Base-by-base conservation (phyloP, 1,140 invertebrate genomes). In the Xylocopa sonorina region DNA sequence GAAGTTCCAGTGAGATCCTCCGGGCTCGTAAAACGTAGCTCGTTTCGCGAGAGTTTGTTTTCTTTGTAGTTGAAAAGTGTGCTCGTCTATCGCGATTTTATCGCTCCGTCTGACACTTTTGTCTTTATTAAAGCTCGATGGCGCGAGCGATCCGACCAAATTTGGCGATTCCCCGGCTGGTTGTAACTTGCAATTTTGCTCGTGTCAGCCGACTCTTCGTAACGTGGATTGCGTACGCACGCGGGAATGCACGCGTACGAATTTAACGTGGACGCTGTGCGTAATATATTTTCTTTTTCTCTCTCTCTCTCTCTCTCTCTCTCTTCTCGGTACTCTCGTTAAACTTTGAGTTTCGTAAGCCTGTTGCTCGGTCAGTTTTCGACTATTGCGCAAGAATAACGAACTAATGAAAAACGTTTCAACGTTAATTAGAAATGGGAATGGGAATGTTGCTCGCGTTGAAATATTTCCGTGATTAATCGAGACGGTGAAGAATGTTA, bases 61-160 rank as follows among this genome's bases (percentile, higher is more conserved):
- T 24, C n/a, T 79, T 72, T 50, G 4, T 64, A 29, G 24, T 21
- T 41, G 41, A 16, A 79, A 55, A 79, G 50, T 12, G 41, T 21
- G 24, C 18, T 55, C 38, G 16, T 3, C 41, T 29, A 41, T 16
- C 32, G 32, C 34, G 71, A 74, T 74, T 12, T 58, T 68, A 68
- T 60, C 53, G 9, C 60, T 34, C 3, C 18, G 75, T 34, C 41
- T 34, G 75, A 68, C 43, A 68, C 27, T n/a, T 64, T 64, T 41
- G 29, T 29, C 60, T 50, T 64, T 58, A 79, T 57, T 32, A 27
- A 58, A 48, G 51, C 3, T 21, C 41, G 48, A 24, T n/a, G 18
- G 29, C 69, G 41, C 69, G 41, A 74, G n/a, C 18, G 43, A 66
- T 74, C 48, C 64, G 9, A 46, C 77, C 77, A 73, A 64, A 74